A percentile compares a stretch with the other conserved stretches of the same genome.
phyloP scores from a whole-genome alignment of 2,797 vertebrate species.

The Siniperca scherzeri region DNA sequence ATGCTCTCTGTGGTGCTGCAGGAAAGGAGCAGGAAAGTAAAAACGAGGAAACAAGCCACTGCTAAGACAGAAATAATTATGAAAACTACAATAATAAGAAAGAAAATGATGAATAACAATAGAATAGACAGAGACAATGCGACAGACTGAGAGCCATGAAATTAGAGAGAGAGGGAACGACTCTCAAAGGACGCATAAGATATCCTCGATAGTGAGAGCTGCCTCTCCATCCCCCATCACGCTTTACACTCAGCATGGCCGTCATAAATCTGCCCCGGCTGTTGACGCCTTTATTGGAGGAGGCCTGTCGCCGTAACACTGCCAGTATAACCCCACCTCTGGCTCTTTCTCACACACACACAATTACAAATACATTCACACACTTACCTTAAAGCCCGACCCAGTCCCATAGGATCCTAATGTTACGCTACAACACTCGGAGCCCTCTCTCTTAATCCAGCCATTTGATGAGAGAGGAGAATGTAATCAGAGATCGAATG shows the following conservation, averaged over 20 bases:
- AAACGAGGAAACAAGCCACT: background rate
- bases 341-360: conserved; percentile 20
- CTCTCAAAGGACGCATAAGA: conserved; percentile 72
- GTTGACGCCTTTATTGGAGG: conserved; percentile 71
- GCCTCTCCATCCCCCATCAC: conserved; percentile 69
- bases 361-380: conserved; percentile 44
- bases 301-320: conserved; percentile 60
- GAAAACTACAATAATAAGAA: conserved; percentile 23
- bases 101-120: conserved; percentile 36
- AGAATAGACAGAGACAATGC: conserved; percentile 46
- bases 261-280: conserved; percentile 73
- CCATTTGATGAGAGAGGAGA: conserved; percentile 46
- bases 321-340: conserved; percentile 60
- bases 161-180: conserved; percentile 49
- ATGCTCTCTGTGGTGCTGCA: background rate
- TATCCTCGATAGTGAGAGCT: conserved; percentile 61
- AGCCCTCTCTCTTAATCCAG: conserved; percentile 56
- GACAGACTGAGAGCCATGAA: conserved; percentile 61
- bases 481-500: conserved; percentile 51
- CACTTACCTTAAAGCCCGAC: conserved; percentile 53
- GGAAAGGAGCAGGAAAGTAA: conserved; percentile 4
- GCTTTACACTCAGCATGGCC: conserved; percentile 57
- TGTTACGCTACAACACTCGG: conserved; percentile 49
- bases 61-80: conserved; percentile 27
- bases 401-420: conserved; percentile 50